Percentiles rank a stretch among this genome's conserved stretches.
Conservation (phyloP, 2,113 vertebrate species). For the Perca fluviatilis region DNA sequence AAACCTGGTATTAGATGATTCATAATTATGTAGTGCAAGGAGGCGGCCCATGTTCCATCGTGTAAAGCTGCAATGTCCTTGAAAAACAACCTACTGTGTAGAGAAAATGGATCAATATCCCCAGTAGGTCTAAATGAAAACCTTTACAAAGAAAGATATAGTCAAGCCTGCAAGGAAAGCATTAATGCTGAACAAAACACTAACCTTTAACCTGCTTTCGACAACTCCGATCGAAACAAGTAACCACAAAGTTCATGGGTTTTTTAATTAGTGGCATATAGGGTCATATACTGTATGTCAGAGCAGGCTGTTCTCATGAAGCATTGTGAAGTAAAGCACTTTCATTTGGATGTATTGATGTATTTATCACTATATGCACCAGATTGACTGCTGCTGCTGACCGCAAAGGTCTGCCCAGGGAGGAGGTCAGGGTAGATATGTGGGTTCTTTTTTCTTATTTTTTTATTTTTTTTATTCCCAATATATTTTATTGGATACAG, state of each 20-base stretch:
- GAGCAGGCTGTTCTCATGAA: no score
- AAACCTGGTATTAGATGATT: conserved; percentile 31
- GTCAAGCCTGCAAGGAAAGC: neutral
- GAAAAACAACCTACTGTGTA: conserved; percentile 8
- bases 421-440: no score
- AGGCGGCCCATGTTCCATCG: conserved; percentile 7
- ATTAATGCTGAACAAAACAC: neutral
- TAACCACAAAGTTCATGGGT: neutral
- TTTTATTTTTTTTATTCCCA: no score
- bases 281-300: no score
- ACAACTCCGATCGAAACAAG: neutral
- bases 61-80: conserved; percentile 19
- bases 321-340: no score
- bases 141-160: conserved; percentile 8
- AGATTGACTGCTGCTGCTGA: no score
- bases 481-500: no score
- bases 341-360: no score
- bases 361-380: no score
- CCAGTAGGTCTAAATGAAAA: neutral
- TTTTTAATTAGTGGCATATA: neutral
- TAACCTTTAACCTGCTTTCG: neutral
- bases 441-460: no score
- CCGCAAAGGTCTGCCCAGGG: no score
- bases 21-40: conserved; percentile 33
- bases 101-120: conserved; percentile 34